A percentile compares a stretch with the other conserved stretches of the same genome.
These are phyloP conservation scores for Anastrepha obliqua DNA, from an alignment of 1,140 invertebrate species.

Conservation along the genomic window DNA sequence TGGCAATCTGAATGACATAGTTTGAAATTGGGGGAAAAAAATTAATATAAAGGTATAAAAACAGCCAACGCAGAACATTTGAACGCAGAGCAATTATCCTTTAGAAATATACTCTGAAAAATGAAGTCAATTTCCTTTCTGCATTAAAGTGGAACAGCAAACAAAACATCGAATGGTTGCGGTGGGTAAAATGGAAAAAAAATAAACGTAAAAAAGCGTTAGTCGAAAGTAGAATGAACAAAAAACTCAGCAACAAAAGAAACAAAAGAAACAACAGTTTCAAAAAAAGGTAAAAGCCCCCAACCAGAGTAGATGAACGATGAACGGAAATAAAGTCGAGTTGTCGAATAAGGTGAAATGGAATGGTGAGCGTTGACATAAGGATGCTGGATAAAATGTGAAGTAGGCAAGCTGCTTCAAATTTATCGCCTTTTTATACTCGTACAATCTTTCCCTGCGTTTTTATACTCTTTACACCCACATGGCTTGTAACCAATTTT, in stretches of 20 bases:
- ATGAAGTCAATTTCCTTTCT: slow-evolving; percentile 46
- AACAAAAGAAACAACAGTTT: neutral
- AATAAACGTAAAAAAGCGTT: neutral
- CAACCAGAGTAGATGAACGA: neutral
- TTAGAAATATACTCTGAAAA: slow-evolving; percentile 21
- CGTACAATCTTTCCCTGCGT: neutral
- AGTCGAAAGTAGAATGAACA: neutral
- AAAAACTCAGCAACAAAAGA: neutral
- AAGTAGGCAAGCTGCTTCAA: slow-evolving; percentile 26
- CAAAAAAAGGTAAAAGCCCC: neutral
- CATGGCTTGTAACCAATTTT: neutral
- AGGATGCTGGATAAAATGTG: neutral
- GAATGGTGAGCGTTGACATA: neutral
- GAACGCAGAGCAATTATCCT: slow-evolving; percentile 30
- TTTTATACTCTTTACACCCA: neutral
- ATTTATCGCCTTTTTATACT: neutral
- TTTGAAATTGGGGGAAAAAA: neutral
- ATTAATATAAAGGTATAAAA: neutral
- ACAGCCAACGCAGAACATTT: neutral
- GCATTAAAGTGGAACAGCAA: slow-evolving; percentile 22
- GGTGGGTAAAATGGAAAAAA: slow-evolving; percentile 4
- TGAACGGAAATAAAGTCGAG: slow-evolving; percentile 24
- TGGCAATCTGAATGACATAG: neutral
- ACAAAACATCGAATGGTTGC: neutral
- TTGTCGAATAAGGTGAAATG: neutral